Percentiles rank a stretch among this genome's conserved stretches.
These are phyloP conservation scores for Zootermopsis nevadensis DNA, from an alignment of 2,888 invertebrate genomes.

Conservation along the genomic window DNA sequence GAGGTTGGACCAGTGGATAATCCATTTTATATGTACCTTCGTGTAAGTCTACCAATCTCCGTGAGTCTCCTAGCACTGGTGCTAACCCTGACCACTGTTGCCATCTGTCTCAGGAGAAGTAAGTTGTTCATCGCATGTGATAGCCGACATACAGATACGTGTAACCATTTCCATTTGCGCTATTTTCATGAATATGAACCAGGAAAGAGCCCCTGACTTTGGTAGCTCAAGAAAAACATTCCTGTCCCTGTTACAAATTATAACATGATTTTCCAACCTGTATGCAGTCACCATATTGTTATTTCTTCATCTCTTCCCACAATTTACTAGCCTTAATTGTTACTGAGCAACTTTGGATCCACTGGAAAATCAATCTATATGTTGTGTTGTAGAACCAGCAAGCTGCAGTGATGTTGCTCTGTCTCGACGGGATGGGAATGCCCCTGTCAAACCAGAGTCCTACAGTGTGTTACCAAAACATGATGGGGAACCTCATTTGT, in stretches of 20 bases:
- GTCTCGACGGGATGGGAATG: conserved; percentile 26
- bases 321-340: too few species aligned
- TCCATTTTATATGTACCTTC: conserved; percentile 46
- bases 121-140: conserved; percentile 28
- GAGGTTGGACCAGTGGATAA: conserved; percentile 42
- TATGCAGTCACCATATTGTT: neutral
- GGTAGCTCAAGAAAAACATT: too few species aligned
- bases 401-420: conserved; percentile 36
- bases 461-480: conserved; percentile 51
- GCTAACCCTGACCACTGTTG: conserved; percentile 50
- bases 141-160: too few species aligned
- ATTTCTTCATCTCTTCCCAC: too few species aligned
- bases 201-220: too few species aligned
- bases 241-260: too few species aligned
- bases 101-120: conserved; percentile 52
- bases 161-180: too few species aligned
- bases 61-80: conserved; percentile 52
- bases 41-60: conserved; percentile 52
- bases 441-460: conserved; percentile 49
- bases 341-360: too few species aligned
- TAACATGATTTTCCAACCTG: too few species aligned
- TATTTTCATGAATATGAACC: too few species aligned
- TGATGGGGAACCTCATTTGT: conserved; percentile 33
- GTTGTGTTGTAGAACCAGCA: conserved; percentile 47
- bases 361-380: too few species aligned